A percentile compares a stretch with the other conserved stretches of the same genome.
These are phyloP conservation scores for Ellobium chinense DNA, from an alignment of 2,888 invertebrate genomes.

Conservation along the genomic window DNA sequence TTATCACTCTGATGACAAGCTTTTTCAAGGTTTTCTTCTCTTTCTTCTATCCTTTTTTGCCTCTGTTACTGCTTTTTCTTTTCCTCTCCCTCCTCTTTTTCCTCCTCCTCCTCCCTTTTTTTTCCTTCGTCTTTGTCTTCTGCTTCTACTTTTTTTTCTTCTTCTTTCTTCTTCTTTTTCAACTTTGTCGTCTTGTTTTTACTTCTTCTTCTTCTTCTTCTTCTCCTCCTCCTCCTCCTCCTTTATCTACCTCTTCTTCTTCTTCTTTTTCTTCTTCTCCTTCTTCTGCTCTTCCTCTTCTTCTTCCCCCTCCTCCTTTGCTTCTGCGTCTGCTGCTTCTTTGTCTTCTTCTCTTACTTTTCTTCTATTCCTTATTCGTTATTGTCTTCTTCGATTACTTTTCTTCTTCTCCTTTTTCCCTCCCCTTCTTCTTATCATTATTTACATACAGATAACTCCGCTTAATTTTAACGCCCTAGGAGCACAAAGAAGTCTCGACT, in stretches of 20 bases:
- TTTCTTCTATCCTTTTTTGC: neutral
- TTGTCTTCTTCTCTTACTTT: neutral
- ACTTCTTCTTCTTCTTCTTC: neutral
- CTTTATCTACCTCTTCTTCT: neutral
- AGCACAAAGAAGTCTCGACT: no score
- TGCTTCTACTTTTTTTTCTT: neutral
- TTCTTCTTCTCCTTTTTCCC: neutral
- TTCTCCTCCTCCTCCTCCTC: neutral
- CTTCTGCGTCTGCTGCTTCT: neutral
- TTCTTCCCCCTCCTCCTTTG: neutral
- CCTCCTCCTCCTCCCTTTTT: neutral
- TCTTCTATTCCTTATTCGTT: neutral
- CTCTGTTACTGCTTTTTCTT: neutral
- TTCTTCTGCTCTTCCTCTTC: neutral
- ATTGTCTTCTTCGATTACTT: neutral
- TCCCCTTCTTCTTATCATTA: neutral
- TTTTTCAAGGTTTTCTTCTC: no score
- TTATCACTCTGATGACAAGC: no score
- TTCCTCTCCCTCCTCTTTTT: neutral
- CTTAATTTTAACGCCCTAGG: no score
- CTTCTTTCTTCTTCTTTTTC: neutral
- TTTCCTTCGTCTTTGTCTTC: neutral
- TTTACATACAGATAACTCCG: no score
- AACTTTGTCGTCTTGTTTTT: neutral
- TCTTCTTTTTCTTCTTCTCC: neutral